Conservation (phyloP, 92 coral and sea anemone species). For the Desmophyllum pertusum region DNA sequence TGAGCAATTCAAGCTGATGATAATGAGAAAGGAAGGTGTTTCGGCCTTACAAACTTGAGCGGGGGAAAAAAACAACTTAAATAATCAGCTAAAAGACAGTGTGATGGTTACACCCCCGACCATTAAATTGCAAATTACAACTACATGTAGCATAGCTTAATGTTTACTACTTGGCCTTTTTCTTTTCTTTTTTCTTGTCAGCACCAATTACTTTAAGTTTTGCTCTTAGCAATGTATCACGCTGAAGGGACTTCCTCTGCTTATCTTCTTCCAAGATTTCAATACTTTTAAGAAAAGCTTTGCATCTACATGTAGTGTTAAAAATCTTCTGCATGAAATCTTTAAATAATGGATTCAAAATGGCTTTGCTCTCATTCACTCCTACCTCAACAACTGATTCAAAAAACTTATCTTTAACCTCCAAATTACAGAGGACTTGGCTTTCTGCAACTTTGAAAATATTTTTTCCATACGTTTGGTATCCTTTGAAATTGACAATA, state of each 20-base stretch:
- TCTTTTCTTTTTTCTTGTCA: not conserved
- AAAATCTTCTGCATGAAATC: slow-evolving; percentile 32
- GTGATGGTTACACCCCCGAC: no score
- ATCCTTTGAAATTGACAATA: slow-evolving; percentile 14
- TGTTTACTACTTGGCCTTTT: no score
- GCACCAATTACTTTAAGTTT: not conserved
- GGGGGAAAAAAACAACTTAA: no score
- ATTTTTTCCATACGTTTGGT: slow-evolving; percentile 14
- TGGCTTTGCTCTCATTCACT: slow-evolving; percentile 17
- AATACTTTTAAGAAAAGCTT: slow-evolving; percentile 43
- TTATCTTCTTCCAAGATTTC: slow-evolving; percentile 43
- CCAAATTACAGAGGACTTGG: slow-evolving; percentile 16
- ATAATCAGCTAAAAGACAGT: no score
- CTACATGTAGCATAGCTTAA: no score
- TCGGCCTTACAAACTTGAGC: no score
- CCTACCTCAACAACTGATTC: slow-evolving; percentile 1
- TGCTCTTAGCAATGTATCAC: slow-evolving; percentile 21
- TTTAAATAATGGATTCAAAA: slow-evolving; percentile 18
- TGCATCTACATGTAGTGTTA: slow-evolving; percentile 32
- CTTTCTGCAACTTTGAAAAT: slow-evolving; percentile 27
- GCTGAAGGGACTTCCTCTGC: slow-evolving; percentile 38
- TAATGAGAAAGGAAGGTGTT: no score
- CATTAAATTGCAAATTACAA: no score
- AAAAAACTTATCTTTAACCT: not conserved
- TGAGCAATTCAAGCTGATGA: no score